Conservation (phyloP, 30 jellyfish, hydroid and myxozoan genomes). For the Hydractinia symbiolongicarpus region DNA sequence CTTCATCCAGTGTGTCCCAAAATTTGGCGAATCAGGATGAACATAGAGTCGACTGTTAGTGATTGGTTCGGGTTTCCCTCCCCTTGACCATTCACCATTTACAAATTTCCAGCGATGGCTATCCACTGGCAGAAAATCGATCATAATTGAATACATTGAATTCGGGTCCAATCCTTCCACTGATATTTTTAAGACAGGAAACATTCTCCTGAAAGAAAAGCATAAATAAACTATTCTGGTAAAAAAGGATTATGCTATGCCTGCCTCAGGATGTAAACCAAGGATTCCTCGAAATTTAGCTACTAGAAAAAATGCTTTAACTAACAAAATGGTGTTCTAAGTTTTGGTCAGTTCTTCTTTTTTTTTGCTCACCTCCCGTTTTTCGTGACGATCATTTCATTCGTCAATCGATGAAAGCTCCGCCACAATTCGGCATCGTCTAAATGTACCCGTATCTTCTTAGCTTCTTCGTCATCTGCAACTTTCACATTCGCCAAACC, state of each 20-base stretch:
- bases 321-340: neutral
- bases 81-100: slow-evolving; percentile 94
- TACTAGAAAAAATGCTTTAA: too few species aligned
- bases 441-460: slow-evolving; percentile 39
- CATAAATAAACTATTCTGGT: neutral
- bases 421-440: slow-evolving; percentile 87
- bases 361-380: slow-evolving; percentile 67
- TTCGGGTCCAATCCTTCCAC: slow-evolving; percentile 86
- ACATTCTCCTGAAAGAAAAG: slow-evolving; percentile 70
- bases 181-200: slow-evolving; percentile 82
- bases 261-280: too few species aligned
- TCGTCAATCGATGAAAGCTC: slow-evolving; percentile 76
- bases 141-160: slow-evolving; percentile 72
- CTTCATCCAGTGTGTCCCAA: slow-evolving; percentile 97
- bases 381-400: slow-evolving; percentile 97
- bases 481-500: too few species aligned
- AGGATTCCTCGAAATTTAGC: too few species aligned
- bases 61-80: slow-evolving; percentile 93
- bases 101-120: slow-evolving; percentile 93
- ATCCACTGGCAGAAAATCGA: slow-evolving; percentile 90
- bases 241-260: too few species aligned
- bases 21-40: slow-evolving; percentile 97
- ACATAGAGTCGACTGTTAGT: slow-evolving; percentile 78
- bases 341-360: neutral
- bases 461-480: too few species aligned